Conservation (phyloP, 2,888 invertebrate genomes). For the Chirona hameri region DNA sequence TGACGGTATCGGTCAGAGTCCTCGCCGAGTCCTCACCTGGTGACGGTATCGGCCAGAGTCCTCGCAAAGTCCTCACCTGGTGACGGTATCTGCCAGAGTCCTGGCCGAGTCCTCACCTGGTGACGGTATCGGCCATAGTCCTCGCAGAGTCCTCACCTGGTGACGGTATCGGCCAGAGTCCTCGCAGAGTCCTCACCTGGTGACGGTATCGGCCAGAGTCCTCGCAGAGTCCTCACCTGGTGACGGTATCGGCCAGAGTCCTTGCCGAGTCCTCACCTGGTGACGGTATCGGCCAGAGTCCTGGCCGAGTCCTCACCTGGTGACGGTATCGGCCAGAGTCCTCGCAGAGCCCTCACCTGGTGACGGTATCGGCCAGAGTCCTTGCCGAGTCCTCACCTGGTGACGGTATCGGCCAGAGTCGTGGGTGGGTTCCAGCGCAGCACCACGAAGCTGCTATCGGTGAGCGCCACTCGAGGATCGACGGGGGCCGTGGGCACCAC, state of each 20-base stretch:
- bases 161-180: conserved; percentile 65
- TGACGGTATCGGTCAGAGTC: conserved; percentile 65
- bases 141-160: conserved; percentile 47
- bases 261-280: conserved; percentile 47
- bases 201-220: conserved; percentile 65
- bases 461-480: conserved; percentile 62
- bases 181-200: conserved; percentile 47
- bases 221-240: conserved; percentile 47
- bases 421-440: conserved; percentile 73
- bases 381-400: conserved; percentile 47
- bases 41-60: conserved; percentile 65
- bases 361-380: conserved; percentile 63
- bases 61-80: conserved; percentile 47
- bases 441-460: conserved; percentile 71
- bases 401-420: conserved; percentile 65
- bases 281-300: conserved; percentile 65
- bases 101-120: conserved; percentile 54
- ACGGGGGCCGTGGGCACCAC: conserved; percentile 72
- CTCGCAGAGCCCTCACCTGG: conserved; percentile 47
- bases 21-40: conserved; percentile 47
- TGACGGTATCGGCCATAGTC: conserved; percentile 65
- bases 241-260: conserved; percentile 65
- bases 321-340: conserved; percentile 65
- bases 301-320: conserved; percentile 54
- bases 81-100: conserved; percentile 65